Evolutionary conservation across 2,888 invertebrate genomes (phyloP), one percentile per base, ranked within the genome.

Genomic region (Scaptomyza tumidula): DNA sequence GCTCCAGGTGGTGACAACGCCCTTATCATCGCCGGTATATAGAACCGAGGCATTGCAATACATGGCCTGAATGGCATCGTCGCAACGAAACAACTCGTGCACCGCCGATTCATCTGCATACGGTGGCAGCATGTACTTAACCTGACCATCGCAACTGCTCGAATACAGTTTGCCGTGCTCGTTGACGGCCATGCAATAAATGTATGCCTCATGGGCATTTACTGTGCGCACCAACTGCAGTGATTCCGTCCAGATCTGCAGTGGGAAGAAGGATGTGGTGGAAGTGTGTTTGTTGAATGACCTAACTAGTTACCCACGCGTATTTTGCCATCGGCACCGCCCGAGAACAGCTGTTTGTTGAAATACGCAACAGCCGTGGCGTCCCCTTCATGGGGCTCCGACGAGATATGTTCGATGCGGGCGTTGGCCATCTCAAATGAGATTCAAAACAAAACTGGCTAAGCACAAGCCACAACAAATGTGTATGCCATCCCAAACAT

Each of bases 291-390:
- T 33, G 44, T 52, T 62, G 11, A 48, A 27, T 13, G 33, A 45
- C 6, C 10, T 3, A 27, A 19, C 10, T 24, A n/a, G n/a, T n/a
- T 83, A 80, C 86, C 64, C 52, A 92, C 92, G 75, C 91, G 91
- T 62, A 92, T 91, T 88, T 90, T 91, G 24, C 92, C 92, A 86
- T 92, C 92, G n/a, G 91, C 91, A 11, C 92, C 92, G 41, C 91
- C 91, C 48, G 90, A 90, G 73, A 90, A 92, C 54, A 92, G 75
- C 75, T 89, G 81, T 53, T 87, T 84, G 45, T 90, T 78, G 45
- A 76, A 83, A 71, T 86, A 91, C 37, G 78, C 74, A 61, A 92
- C 67, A 64, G 90, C 90, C 45, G 90, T 89, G 58, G 89, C 90
- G 80, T 92, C 92, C 27, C 92, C 92, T 68, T 91, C 90, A 63